Evolutionary conservation across 2,888 invertebrate genomes (phyloP).

Genomic region (Calameuta pallipes): DNA sequence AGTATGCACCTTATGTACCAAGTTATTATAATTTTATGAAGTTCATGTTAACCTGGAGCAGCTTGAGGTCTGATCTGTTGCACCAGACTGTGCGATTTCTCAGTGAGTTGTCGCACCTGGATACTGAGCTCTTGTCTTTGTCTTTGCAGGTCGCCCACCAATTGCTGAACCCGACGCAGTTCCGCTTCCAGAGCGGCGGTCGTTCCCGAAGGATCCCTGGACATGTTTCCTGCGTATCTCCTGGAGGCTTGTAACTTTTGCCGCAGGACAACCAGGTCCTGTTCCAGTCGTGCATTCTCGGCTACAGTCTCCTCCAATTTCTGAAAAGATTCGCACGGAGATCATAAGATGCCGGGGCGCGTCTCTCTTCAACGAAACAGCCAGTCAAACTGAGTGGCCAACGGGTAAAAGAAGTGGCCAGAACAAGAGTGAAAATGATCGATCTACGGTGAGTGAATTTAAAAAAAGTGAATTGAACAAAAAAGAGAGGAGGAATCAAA

Average conservation of each 20-base stretch:
- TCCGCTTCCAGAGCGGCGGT: slow-evolving; percentile 83
- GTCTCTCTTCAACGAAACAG: neutral
- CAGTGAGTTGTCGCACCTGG: slow-evolving; percentile 86
- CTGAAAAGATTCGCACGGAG: slow-evolving; percentile 61
- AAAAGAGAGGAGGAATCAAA: neutral
- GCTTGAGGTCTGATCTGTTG: slow-evolving; percentile 71
- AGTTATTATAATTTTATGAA: neutral
- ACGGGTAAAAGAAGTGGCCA: neutral
- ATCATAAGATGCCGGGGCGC: neutral
- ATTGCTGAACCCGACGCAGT: slow-evolving; percentile 82
- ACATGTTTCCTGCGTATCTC: slow-evolving; percentile 63
- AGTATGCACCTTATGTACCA: neutral
- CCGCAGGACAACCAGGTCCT: slow-evolving; percentile 85
- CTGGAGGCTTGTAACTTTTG: slow-evolving; percentile 84
- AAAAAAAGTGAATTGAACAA: neutral
- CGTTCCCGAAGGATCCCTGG: slow-evolving; percentile 64
- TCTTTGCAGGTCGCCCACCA: slow-evolving; percentile 87
- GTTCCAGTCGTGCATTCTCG: slow-evolving; percentile 88
- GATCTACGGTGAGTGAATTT: slow-evolving; percentile 27
- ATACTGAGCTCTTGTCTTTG: slow-evolving; percentile 88
- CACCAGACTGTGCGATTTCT: slow-evolving; percentile 79
- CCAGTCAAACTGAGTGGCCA: neutral
- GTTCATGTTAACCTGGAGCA: slow-evolving; percentile 7
- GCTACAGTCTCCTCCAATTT: slow-evolving; percentile 93
- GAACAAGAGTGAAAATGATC: neutral